Conservation (phyloP, 2,888 invertebrate species). For the Homarus gammarus region DNA sequence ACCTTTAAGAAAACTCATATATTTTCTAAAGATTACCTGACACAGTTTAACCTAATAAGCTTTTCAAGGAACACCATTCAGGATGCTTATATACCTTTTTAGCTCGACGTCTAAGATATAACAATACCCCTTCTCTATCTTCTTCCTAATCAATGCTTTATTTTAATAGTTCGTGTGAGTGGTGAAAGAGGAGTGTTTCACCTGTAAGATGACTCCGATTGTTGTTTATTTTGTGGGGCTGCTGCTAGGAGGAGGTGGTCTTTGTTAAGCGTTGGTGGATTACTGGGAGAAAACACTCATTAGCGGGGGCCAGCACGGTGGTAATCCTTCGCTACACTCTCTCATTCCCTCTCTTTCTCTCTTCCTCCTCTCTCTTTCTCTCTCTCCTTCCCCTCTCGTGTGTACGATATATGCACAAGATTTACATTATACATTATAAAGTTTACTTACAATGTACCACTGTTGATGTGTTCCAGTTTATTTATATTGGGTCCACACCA, state of each 20-base stretch:
- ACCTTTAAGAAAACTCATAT: no score
- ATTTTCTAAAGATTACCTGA: no score
- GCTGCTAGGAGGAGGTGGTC: not conserved
- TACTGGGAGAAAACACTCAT: conserved; percentile 1
- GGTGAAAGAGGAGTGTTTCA: not conserved
- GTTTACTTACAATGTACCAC: no score
- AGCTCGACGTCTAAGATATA: no score
- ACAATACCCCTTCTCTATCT: no score
- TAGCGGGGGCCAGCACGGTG: not conserved
- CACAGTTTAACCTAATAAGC: no score
- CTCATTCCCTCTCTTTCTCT: not conserved
- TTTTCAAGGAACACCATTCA: no score
- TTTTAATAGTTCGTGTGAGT: not conserved
- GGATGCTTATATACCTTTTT: no score
- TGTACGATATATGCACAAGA: no score
- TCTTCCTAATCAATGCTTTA: not conserved
- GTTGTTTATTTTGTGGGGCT: not conserved
- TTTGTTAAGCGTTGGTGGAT: not conserved
- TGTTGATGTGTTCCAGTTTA: no score
- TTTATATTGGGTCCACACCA: no score
- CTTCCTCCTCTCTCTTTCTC: not conserved
- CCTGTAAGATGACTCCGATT: not conserved
- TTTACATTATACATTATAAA: no score
- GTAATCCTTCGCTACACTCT: conserved; percentile 11
- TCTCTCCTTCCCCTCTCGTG: not conserved